Evolutionary conservation across 2,113 vertebrate species (phyloP).

Genomic region (Elanoides forficatus): DNA sequence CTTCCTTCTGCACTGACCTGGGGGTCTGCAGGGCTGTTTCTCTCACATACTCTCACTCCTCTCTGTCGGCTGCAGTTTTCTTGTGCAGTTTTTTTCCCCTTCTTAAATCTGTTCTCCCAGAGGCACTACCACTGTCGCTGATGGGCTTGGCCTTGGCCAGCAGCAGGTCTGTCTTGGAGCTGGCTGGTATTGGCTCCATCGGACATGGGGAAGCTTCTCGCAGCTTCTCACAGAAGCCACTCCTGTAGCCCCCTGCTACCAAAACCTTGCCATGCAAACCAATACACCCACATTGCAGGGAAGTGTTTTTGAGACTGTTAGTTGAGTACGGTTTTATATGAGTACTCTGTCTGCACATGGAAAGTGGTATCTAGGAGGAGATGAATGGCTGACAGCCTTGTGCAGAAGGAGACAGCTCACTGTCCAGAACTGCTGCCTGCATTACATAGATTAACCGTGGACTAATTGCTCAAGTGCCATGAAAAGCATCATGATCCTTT

Average conservation of each 20-base stretch:
- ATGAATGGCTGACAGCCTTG: not conserved
- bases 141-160: not conserved
- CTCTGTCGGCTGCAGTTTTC: not conserved
- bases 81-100: too few relatives aligned
- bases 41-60: not conserved
- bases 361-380: not conserved
- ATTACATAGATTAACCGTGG: not conserved
- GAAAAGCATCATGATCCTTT: not conserved
- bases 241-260: fast-evolving
- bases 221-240: not conserved
- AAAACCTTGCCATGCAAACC: not conserved
- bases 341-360: not conserved
- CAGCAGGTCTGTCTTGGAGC: too few relatives aligned
- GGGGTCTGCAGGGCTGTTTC: not conserved
- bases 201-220: fast-evolving
- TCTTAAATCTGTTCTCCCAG: not conserved
- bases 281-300: not conserved
- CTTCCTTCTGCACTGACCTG: not conserved
- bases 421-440: not conserved
- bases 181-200: fast-evolving
- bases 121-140: fast-evolving
- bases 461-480: not conserved
- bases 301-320: not conserved
- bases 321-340: not conserved
- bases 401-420: not conserved